Conservation (phyloP, 2,888 invertebrate genomes). For the Ferdinandea cuprea region DNA sequence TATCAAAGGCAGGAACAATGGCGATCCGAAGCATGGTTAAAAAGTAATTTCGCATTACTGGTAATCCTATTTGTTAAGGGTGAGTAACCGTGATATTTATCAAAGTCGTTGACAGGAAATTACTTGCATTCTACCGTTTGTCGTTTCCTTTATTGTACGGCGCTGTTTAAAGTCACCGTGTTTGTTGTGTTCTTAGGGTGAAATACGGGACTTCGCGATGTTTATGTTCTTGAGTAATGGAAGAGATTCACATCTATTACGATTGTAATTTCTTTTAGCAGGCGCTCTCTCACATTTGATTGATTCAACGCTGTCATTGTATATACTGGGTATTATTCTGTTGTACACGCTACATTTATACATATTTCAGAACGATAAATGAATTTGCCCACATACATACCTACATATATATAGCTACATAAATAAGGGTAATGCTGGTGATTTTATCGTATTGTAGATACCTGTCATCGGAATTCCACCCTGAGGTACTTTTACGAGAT, state of each 20-base stretch:
- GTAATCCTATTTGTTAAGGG: conserved; percentile 3
- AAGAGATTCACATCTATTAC: conserved; percentile 20
- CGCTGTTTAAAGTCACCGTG: conserved; percentile 12
- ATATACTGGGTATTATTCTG: not conserved
- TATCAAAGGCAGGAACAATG: conserved; percentile 15
- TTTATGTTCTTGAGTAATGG: conserved; percentile 34
- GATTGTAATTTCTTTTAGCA: conserved; percentile 41
- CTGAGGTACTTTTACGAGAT: no score
- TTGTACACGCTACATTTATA: not conserved
- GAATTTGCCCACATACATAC: not conserved
- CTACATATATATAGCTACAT: not conserved
- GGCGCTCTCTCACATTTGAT: conserved; percentile 8
- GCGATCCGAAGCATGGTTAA: conserved; percentile 1
- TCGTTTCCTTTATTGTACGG: conserved; percentile 29
- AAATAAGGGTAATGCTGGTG: no score
- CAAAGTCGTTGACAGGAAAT: conserved; percentile 61
- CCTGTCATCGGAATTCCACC: no score
- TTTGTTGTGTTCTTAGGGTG: not conserved
- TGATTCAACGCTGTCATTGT: conserved; percentile 7
- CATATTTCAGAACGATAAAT: not conserved
- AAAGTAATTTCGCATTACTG: conserved; percentile 29
- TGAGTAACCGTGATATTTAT: conserved; percentile 40
- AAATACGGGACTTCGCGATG: not conserved
- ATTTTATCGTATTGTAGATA: no score
- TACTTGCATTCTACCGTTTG: conserved; percentile 48